These are phyloP conservation scores for Coelopa pilipes DNA, from an alignment of 2,888 invertebrate genomes.

Conservation along the genomic window DNA sequence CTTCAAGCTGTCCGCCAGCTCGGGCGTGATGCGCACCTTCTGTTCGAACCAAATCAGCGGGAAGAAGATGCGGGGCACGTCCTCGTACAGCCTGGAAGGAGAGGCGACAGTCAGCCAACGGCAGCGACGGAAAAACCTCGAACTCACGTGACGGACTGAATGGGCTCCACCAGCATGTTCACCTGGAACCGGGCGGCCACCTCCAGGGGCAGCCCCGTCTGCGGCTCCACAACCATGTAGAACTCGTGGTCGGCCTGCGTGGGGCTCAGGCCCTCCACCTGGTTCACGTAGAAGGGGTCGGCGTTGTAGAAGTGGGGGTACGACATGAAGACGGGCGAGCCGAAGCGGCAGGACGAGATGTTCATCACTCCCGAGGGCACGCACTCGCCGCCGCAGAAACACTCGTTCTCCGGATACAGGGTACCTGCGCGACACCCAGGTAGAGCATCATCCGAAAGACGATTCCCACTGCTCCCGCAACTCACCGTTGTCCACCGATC, in stretches of 20 bases:
- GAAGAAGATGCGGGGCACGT: slow-evolving; percentile 76
- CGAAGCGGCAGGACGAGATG: slow-evolving; percentile 81
- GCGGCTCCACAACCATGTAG: slow-evolving; percentile 80
- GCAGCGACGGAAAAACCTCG: no score
- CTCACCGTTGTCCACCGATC: slow-evolving; percentile 77
- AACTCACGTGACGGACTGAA: slow-evolving; percentile 74
- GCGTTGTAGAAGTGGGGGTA: slow-evolving; percentile 86
- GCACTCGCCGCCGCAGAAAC: slow-evolving; percentile 80
- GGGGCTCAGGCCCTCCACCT: slow-evolving; percentile 77
- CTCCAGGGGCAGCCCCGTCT: slow-evolving; percentile 79
- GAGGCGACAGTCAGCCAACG: background rate
- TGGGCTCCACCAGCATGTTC: slow-evolving; percentile 78
- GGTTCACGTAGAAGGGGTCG: slow-evolving; percentile 74
- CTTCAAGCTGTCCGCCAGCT: slow-evolving; percentile 70
- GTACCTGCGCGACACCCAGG: slow-evolving; percentile 68
- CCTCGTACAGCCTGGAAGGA: slow-evolving; percentile 71
- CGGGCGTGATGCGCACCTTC: slow-evolving; percentile 71
- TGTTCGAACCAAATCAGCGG: slow-evolving; percentile 86
- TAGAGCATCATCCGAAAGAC: background rate
- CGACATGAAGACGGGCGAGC: slow-evolving; percentile 85
- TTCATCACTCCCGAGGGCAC: slow-evolving; percentile 80
- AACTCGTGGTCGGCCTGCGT: slow-evolving; percentile 76
- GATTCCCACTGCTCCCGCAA: background rate
- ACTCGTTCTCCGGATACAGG: slow-evolving; percentile 72
- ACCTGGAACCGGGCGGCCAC: slow-evolving; percentile 83